Evolutionary conservation across 2,797 vertebrate genomes (phyloP).

Genomic region (Myotis daubentonii): DNA sequence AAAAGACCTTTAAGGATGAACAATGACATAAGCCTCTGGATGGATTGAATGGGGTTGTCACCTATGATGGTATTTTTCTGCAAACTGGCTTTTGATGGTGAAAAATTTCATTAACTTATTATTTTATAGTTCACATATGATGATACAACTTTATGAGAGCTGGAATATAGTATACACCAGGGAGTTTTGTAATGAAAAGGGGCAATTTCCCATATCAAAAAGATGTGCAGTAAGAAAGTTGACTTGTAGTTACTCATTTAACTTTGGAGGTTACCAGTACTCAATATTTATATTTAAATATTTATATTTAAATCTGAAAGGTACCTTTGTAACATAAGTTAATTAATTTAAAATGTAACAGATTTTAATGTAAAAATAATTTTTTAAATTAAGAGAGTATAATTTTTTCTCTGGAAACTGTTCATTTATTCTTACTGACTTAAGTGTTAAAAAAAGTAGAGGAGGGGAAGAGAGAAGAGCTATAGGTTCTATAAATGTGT

Average conservation of each 20-base stretch:
- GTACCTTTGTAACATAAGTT: not conserved
- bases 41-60: not conserved
- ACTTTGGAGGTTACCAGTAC: not conserved
- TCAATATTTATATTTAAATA: conserved; percentile 40
- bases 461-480: not conserved
- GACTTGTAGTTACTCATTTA: not conserved
- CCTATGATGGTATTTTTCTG: conserved; percentile 2
- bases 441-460: not conserved
- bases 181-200: conserved; percentile 34
- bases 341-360: conserved; percentile 59
- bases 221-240: not conserved
- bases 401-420: not conserved
- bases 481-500: conserved; percentile 12
- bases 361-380: not conserved
- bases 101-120: conserved; percentile 12
- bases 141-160: not conserved
- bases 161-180: not conserved
- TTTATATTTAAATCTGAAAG: conserved; percentile 44
- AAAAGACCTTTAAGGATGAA: not conserved
- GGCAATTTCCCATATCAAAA: conserved; percentile 19
- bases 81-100: conserved; percentile 18
- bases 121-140: not conserved
- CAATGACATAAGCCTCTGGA: not conserved
- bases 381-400: conserved; percentile 41
- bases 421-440: not conserved